Evolutionary conservation across 23 tunicate species (phyloP).

Genomic region (Clavelina lepadiformis): DNA sequence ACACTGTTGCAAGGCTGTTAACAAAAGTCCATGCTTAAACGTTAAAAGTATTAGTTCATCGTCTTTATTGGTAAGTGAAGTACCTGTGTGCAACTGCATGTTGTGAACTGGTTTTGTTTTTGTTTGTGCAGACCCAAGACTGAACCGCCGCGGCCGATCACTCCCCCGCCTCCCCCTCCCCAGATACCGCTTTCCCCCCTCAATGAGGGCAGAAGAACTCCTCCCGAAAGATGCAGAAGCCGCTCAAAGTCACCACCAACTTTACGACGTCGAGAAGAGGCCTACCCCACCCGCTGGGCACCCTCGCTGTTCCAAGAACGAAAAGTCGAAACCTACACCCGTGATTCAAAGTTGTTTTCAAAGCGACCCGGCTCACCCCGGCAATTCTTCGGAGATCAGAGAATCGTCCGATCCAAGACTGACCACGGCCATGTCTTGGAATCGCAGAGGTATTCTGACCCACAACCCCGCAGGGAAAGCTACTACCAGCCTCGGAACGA

Average conservation of each 20-base stretch:
- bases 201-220: not conserved
- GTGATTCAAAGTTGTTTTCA: not conserved
- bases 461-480: too few relatives aligned
- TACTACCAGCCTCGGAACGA: too few relatives aligned
- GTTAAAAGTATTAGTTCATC: too few relatives aligned
- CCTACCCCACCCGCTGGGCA: not conserved
- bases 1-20: too few relatives aligned
- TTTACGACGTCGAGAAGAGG: not conserved
- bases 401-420: not conserved
- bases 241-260: conserved; percentile 4
- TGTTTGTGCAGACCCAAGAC: conserved; percentile 38
- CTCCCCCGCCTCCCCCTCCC: conserved; percentile 90
- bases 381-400: not conserved
- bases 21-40: too few relatives aligned
- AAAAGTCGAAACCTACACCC: not conserved
- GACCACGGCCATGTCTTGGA: too few relatives aligned
- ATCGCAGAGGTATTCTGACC: too few relatives aligned
- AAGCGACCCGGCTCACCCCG: not conserved
- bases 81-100: too few relatives aligned
- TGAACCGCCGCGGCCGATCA: conserved; percentile 38
- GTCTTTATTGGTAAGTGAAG: too few relatives aligned
- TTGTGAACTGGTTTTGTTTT: too few relatives aligned
- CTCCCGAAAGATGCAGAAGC: conserved; percentile 42
- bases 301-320: not conserved
- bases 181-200: conserved; percentile 28